Percentiles rank a stretch among this genome's conserved stretches.
Evolutionary conservation across 2,797 vertebrate species (phyloP).

Genomic region (Lemur catta): DNA sequence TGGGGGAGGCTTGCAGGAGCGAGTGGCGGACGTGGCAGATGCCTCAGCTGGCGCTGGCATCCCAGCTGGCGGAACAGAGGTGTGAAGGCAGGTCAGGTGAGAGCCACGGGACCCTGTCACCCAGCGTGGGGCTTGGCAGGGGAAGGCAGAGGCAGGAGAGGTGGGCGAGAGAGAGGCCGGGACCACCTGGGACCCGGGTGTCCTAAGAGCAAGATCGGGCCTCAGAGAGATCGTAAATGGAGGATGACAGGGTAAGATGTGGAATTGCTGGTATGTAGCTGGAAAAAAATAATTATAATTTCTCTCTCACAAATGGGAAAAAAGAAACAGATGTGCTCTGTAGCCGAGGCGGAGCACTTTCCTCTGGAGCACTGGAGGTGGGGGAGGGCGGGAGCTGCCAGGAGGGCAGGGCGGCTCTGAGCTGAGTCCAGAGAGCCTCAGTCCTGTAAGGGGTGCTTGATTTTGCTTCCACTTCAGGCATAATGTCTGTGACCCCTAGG

Average conservation of each 20-base stretch:
- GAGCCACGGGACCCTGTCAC: background rate
- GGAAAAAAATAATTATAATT: background rate
- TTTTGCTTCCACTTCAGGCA: fast-evolving
- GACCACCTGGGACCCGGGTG: fast-evolving
- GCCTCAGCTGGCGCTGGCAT: background rate
- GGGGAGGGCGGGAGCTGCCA: background rate
- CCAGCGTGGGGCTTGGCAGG: no score
- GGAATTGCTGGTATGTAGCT: background rate
- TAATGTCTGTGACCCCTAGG: background rate
- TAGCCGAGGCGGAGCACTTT: background rate
- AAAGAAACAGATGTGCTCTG: background rate
- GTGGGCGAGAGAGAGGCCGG: background rate
- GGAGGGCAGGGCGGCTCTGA: background rate
- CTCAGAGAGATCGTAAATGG: background rate
- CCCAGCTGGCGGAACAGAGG: background rate
- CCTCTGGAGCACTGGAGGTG: background rate
- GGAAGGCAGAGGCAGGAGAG: background rate
- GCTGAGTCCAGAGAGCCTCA: fast-evolving
- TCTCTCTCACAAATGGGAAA: background rate
- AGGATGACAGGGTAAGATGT: background rate
- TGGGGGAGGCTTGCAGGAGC: background rate
- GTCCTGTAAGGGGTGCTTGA: fast-evolving
- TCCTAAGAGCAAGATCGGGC: background rate
- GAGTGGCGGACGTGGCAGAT: background rate
- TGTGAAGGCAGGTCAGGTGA: background rate